These are phyloP conservation scores for Pantala flavescens DNA, from an alignment of 1,140 invertebrate species.

Conservation along the genomic window DNA sequence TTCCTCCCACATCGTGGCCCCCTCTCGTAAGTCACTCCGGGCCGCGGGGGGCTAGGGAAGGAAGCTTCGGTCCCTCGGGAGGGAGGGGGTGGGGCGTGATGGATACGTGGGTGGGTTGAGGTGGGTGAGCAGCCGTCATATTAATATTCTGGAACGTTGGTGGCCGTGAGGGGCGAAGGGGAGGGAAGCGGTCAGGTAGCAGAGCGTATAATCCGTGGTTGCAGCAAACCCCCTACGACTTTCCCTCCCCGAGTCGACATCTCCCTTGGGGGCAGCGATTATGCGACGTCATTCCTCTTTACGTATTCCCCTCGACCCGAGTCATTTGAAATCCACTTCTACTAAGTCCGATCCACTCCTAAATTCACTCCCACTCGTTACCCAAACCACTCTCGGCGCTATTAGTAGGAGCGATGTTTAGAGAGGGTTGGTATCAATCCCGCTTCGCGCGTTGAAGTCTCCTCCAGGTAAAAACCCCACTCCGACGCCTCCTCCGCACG, in stretches of 20 bases:
- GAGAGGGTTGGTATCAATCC: background rate
- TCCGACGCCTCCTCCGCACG: background rate
- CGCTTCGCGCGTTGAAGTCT: background rate
- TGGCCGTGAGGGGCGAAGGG: background rate
- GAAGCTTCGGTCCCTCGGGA: background rate
- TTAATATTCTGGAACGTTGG: conserved; percentile 19
- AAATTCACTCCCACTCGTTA: background rate
- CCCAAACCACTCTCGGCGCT: background rate
- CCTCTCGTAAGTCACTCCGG: background rate
- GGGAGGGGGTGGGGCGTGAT: background rate
- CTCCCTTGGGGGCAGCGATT: conserved; percentile 1
- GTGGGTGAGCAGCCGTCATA: conserved; percentile 12
- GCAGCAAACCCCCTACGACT: background rate
- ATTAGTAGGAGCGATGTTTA: background rate
- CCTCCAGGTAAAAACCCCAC: background rate
- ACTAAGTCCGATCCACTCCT: background rate
- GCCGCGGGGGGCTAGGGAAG: background rate
- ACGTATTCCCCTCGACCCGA: background rate
- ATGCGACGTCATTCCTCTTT: background rate
- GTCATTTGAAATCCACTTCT: background rate
- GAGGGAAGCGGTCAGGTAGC: background rate
- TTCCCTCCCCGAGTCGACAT: background rate
- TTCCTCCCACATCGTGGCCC: background rate
- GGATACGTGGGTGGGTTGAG: conserved; percentile 11
- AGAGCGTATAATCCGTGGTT: background rate